Evolutionary conservation across 2,797 vertebrate species (phyloP).

Genomic region (Dermochelys coriacea): DNA sequence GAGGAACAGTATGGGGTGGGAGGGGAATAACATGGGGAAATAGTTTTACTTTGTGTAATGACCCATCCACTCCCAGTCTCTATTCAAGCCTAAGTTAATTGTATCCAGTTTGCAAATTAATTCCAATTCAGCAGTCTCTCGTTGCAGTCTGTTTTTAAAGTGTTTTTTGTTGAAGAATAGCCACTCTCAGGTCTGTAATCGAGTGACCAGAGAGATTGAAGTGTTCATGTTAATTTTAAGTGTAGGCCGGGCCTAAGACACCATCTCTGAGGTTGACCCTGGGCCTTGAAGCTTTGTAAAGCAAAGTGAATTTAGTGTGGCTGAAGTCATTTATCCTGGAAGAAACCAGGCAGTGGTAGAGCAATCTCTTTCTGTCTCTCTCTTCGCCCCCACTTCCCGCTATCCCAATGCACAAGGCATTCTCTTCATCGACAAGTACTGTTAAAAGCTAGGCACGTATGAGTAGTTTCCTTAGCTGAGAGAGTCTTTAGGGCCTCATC

Average conservation of each 20-base stretch:
- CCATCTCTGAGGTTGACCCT: conserved; percentile 27
- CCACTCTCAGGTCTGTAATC: too few relatives aligned
- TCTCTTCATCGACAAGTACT: background rate
- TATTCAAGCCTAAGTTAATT: too few relatives aligned
- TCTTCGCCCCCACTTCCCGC: background rate
- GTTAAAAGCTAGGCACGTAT: fast-evolving
- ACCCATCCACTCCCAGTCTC: too few relatives aligned
- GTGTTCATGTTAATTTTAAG: background rate
- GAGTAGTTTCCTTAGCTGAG: background rate
- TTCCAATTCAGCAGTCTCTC: too few relatives aligned
- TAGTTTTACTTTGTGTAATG: too few relatives aligned
- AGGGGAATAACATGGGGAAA: too few relatives aligned
- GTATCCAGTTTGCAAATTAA: too few relatives aligned
- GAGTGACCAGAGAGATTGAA: too few relatives aligned
- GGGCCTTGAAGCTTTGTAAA: conserved; percentile 42
- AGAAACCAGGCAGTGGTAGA: background rate
- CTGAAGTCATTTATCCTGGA: background rate
- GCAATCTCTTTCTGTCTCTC: background rate
- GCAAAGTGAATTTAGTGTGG: background rate
- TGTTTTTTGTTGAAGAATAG: too few relatives aligned
- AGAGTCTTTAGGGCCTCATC: background rate
- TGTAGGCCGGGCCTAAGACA: background rate
- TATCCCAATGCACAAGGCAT: background rate
- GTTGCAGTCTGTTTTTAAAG: too few relatives aligned
- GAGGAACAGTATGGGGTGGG: too few relatives aligned